A percentile compares a stretch with the other conserved stretches of the same genome.
Conservation (phyloP, 2,888 invertebrate genomes). For the Drosophila neonasuta region DNA sequence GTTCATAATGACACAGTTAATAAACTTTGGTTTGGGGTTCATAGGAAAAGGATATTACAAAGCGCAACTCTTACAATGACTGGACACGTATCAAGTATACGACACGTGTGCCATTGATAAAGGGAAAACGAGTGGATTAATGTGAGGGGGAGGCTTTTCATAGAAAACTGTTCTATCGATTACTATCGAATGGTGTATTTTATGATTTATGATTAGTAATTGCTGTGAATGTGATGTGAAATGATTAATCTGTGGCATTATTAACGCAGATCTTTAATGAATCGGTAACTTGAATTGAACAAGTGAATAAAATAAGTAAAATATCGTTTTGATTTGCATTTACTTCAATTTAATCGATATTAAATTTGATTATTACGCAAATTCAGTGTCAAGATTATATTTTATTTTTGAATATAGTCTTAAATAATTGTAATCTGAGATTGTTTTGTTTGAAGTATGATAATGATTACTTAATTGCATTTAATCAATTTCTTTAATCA, state of each 20-base stretch:
- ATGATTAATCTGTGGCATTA: neutral
- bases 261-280: neutral
- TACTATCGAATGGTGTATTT: constrained; percentile 1
- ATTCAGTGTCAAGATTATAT: too few species aligned
- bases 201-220: neutral
- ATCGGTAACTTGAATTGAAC: neutral
- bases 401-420: too few species aligned
- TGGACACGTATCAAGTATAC: constrained; percentile 37
- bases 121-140: constrained; percentile 22
- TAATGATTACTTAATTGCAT: too few species aligned
- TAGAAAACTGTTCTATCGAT: neutral
- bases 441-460: too few species aligned
- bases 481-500: too few species aligned
- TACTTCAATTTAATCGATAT: too few species aligned
- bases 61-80: constrained; percentile 14
- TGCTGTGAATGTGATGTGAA: neutral
- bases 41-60: neutral
- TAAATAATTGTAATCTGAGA: too few species aligned
- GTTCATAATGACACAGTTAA: constrained; percentile 37
- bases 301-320: neutral
- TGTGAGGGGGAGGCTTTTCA: neutral
- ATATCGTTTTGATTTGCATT: neutral
- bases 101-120: constrained; percentile 33
- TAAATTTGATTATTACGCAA: too few species aligned
- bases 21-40: constrained; percentile 8